A percentile compares a stretch with the other conserved stretches of the same genome.
Evolutionary conservation across 2,113 vertebrate species (phyloP).

Genomic region (Struthio camelus): DNA sequence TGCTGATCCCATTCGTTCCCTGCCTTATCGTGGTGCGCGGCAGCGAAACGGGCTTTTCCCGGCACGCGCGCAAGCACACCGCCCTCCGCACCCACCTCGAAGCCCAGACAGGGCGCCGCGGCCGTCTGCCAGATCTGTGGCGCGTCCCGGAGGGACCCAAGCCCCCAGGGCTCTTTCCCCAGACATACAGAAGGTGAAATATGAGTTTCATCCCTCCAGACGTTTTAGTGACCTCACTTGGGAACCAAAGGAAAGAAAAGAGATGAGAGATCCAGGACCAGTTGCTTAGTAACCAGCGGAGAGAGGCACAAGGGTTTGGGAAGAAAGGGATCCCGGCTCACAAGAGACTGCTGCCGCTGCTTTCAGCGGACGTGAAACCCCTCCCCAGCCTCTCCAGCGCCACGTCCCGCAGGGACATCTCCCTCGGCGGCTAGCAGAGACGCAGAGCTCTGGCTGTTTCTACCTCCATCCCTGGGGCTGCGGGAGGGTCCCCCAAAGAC

Average conservation of each 20-base stretch:
- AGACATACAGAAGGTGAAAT: constrained; percentile 6
- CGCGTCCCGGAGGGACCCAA: background rate
- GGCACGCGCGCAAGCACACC: background rate
- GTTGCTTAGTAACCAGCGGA: constrained; percentile 64
- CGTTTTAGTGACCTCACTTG: constrained; percentile 53
- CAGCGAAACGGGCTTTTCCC: too few relatives aligned
- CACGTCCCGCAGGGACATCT: background rate
- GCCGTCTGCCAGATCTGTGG: background rate
- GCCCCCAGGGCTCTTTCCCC: background rate
- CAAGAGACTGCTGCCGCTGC: background rate
- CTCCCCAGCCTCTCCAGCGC: background rate
- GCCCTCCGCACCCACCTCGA: background rate
- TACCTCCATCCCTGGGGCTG: background rate
- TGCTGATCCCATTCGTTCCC: background rate
- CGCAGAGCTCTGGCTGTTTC: background rate
- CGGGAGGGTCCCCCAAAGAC: background rate
- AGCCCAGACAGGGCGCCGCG: background rate
- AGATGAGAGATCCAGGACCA: constrained; percentile 53
- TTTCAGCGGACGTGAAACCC: background rate
- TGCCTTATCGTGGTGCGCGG: accelerated
- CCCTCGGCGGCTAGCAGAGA: background rate
- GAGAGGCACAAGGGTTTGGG: constrained; percentile 1
- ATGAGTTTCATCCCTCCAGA: constrained; percentile 28
- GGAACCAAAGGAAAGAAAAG: constrained; percentile 37
- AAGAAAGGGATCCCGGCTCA: background rate